Evolutionary conservation across 2,797 vertebrate genomes (phyloP).

Genomic region (Forpus xanthops): DNA sequence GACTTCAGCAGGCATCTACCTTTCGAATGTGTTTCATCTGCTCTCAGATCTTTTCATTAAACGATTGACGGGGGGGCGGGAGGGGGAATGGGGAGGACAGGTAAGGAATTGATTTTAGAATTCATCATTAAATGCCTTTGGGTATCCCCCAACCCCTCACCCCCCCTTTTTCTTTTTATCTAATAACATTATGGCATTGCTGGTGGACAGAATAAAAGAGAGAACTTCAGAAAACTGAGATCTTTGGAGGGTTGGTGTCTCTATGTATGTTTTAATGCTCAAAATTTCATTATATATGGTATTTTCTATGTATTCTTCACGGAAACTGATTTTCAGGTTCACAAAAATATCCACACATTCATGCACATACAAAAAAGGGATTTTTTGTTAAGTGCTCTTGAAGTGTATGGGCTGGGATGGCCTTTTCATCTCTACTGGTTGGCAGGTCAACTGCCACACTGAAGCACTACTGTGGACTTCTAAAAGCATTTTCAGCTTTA

Average conservation of each 20-base stretch:
- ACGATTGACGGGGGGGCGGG: not conserved
- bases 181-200: not conserved
- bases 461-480: not conserved
- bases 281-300: not conserved
- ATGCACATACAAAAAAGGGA: not conserved
- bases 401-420: not conserved
- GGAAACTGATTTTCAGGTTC: not conserved
- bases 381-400: not conserved
- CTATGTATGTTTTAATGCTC: not conserved
- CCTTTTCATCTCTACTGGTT: not conserved
- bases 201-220: not conserved
- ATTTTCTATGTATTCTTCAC: not conserved
- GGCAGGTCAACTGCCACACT: not conserved
- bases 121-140: not conserved
- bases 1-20: not conserved
- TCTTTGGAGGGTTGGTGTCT: not conserved
- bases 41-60: not conserved
- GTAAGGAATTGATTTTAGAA: constrained; percentile 14
- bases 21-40: not conserved
- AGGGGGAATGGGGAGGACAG: not conserved
- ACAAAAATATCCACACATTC: not conserved
- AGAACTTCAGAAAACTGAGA: not conserved
- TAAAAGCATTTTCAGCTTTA: constrained; percentile 23
- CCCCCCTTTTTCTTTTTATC: not conserved
- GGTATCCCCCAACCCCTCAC: not conserved